Percentiles rank a stretch among this genome's conserved stretches.
Evolutionary conservation across 1,140 invertebrate genomes (phyloP).

Genomic region (Drosophila sp.): DNA sequence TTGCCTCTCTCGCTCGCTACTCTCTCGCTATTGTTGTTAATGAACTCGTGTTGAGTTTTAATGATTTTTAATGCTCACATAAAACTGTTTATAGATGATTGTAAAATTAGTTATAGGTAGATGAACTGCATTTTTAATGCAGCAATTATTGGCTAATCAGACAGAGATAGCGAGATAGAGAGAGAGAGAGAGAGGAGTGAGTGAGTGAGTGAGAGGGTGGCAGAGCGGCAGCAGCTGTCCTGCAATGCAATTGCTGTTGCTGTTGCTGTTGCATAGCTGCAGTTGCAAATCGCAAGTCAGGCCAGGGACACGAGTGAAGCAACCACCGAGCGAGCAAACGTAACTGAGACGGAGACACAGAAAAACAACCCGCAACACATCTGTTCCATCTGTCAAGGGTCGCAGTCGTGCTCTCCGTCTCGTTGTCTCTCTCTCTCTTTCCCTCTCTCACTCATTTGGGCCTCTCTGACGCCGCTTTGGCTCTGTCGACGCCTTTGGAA

Average conservation of each 20-base stretch:
- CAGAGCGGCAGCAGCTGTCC: constrained; percentile 20
- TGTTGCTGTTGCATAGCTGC: constrained; percentile 48
- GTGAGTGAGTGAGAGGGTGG: neutral
- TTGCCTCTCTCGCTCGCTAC: neutral
- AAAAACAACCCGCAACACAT: constrained; percentile 50
- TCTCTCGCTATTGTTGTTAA: constrained; percentile 20
- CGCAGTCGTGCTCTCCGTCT: constrained; percentile 10
- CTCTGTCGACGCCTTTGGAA: constrained; percentile 76
- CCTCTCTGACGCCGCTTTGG: constrained; percentile 52
- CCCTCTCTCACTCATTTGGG: constrained; percentile 7
- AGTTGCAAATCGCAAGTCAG: constrained; percentile 54
- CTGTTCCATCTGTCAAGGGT: constrained; percentile 24
- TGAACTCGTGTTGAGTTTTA: constrained; percentile 31
- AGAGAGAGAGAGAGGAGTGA: neutral
- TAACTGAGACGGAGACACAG: constrained; percentile 12
- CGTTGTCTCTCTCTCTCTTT: constrained; percentile 40
- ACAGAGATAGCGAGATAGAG: neutral
- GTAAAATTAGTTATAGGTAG: constrained; percentile 9
- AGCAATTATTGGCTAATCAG: constrained; percentile 1
- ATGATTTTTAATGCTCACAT: constrained; percentile 44
- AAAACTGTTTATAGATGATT: constrained; percentile 38
- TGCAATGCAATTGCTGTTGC: constrained; percentile 25
- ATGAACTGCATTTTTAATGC: constrained; percentile 8
- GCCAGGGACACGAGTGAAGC: constrained; percentile 24
- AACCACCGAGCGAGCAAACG: constrained; percentile 27